Conservation (phyloP, 2,113 vertebrate species). For the Siphamia tubifer region DNA sequence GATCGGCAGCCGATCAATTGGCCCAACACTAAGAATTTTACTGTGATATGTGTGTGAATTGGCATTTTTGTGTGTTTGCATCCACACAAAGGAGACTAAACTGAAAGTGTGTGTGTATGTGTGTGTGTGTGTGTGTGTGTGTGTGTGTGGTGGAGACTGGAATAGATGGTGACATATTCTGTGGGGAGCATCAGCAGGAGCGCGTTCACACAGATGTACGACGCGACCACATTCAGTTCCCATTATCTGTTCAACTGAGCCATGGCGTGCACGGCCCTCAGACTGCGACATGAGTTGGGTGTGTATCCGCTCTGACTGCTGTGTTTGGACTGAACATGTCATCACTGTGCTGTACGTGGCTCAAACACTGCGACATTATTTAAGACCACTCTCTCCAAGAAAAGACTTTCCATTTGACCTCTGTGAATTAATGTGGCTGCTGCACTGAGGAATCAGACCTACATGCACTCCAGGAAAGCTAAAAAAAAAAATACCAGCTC, state of each 20-base stretch:
- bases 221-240: constrained; percentile 48
- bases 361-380: not conserved
- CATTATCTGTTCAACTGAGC: constrained; percentile 39
- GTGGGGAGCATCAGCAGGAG: constrained; percentile 22
- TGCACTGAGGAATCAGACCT: not conserved
- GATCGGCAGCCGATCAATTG: too few relatives aligned
- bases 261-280: constrained; percentile 1
- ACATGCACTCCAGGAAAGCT: not conserved
- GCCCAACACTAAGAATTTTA: too few relatives aligned
- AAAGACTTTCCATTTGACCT: constrained; percentile 28
- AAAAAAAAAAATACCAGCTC: too few relatives aligned
- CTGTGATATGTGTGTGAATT: too few relatives aligned
- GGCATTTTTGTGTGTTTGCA: too few relatives aligned
- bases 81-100: constrained; percentile 27
- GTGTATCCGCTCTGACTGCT: constrained; percentile 13
- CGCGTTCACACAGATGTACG: constrained; percentile 48
- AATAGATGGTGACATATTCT: constrained; percentile 55
- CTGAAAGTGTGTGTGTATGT: too few relatives aligned
- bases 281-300: constrained; percentile 45
- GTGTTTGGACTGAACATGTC: constrained; percentile 25
- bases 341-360: not conserved
- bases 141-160: constrained; percentile 15
- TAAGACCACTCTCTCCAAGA: constrained; percentile 27
- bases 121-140: too few relatives aligned
- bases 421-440: constrained; percentile 9